phyloP scores from a whole-genome alignment of 2,888 invertebrate species.

The Ochropleura leucogaster region DNA sequence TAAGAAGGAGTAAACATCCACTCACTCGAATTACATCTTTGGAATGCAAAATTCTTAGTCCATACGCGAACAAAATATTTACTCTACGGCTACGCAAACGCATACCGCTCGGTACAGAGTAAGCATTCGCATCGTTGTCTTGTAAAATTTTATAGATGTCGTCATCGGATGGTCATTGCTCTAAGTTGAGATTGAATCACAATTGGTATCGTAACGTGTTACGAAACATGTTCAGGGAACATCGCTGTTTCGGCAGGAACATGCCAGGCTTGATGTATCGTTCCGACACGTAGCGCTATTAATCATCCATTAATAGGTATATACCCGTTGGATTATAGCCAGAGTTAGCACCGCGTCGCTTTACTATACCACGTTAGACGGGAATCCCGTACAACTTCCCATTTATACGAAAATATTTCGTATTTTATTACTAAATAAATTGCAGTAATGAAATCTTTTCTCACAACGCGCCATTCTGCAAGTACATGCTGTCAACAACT shows the following conservation, averaged over 20 bases:
- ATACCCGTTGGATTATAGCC: constrained; percentile 76
- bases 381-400: constrained; percentile 52
- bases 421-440: constrained; percentile 71
- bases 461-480: constrained; percentile 30
- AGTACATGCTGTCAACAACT: constrained; percentile 24
- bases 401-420: constrained; percentile 43
- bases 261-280: constrained; percentile 69
- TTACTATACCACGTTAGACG: constrained; percentile 73
- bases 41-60: constrained; percentile 64
- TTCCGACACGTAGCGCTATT: constrained; percentile 68
- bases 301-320: constrained; percentile 79
- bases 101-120: constrained; percentile 40
- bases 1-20: constrained; percentile 68
- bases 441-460: constrained; percentile 65
- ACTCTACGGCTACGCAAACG: constrained; percentile 40
- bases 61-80: constrained; percentile 66
- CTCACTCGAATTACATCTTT: constrained; percentile 59
- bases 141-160: constrained; percentile 68
- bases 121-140: constrained; percentile 52
- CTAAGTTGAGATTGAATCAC: constrained; percentile 68
- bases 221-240: constrained; percentile 63
- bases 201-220: constrained; percentile 69
- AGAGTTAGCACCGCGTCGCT: constrained; percentile 70
- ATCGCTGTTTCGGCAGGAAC: constrained; percentile 60
- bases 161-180: constrained; percentile 71